Evolutionary conservation across 2,888 invertebrate genomes (phyloP).

Genomic region (Rhaphigaster nebulosa): DNA sequence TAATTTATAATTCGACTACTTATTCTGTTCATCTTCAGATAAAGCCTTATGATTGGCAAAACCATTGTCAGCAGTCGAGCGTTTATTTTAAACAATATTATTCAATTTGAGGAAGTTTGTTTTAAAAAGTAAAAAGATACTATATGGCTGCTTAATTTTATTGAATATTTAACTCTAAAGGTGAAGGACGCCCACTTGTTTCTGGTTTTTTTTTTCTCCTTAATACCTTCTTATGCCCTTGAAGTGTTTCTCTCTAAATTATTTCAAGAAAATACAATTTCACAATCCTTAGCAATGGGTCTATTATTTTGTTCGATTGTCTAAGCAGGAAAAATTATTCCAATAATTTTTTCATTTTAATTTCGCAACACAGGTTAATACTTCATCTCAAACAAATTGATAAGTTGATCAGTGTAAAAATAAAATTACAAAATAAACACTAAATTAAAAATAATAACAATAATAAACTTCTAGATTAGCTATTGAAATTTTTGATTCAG

Average conservation of each 20-base stretch:
- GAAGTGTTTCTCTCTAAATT: neutral
- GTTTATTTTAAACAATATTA: neutral
- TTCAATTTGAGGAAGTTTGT: neutral
- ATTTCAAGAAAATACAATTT: neutral
- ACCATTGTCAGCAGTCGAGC: neutral
- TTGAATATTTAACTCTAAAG: neutral
- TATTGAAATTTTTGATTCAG: too few species aligned
- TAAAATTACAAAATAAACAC: too few species aligned
- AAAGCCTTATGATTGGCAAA: neutral
- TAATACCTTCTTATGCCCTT: neutral
- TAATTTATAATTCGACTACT: too few species aligned
- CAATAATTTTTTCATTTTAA: neutral
- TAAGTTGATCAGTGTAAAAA: too few species aligned
- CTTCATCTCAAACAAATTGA: too few species aligned
- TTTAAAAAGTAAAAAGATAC: neutral
- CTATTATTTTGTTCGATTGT: too few species aligned
- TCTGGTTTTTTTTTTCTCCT: neutral
- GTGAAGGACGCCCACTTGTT: neutral
- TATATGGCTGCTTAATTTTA: neutral
- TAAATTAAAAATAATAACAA: too few species aligned
- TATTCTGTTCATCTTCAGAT: too few species aligned
- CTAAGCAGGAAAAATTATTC: neutral
- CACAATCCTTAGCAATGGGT: neutral
- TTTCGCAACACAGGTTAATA: too few species aligned
- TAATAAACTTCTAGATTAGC: too few species aligned